Evolutionary conservation across 53 echinoderm and acorn worm genomes (phyloP).

Genomic region (Henricia sp.): DNA sequence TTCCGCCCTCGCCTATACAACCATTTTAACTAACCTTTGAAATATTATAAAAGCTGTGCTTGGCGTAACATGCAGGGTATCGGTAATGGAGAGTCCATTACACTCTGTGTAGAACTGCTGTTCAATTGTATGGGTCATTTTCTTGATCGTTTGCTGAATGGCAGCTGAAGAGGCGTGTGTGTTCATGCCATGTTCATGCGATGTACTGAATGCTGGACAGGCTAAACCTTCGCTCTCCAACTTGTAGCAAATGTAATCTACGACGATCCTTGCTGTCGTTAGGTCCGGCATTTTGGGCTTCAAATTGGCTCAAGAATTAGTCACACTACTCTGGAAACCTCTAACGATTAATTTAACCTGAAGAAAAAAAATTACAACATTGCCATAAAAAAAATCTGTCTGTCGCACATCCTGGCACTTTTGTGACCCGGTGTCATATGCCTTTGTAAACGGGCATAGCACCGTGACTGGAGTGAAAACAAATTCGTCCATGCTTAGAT

Average conservation of each 20-base stretch:
- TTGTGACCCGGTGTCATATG: too few relatives aligned
- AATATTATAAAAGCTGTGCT: background rate
- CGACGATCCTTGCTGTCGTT: constrained; percentile 57
- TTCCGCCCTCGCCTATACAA: too few relatives aligned
- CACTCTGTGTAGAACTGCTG: background rate
- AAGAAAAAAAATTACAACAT: too few relatives aligned
- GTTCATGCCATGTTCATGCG: background rate
- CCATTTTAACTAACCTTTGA: constrained; percentile 20
- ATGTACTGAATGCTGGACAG: background rate
- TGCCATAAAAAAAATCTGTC: too few relatives aligned
- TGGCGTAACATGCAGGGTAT: constrained; percentile 37
- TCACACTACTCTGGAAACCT: too few relatives aligned
- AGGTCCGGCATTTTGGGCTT: constrained; percentile 56
- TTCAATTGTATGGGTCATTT: constrained; percentile 19
- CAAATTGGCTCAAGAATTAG: too few relatives aligned
- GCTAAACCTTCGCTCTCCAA: constrained; percentile 13
- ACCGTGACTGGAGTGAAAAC: too few relatives aligned
- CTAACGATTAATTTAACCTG: too few relatives aligned
- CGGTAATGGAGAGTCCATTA: constrained; percentile 17
- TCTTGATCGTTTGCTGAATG: constrained; percentile 29
- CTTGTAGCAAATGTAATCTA: constrained; percentile 42
- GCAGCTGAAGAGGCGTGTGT: background rate
- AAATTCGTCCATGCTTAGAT: too few relatives aligned
- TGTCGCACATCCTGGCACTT: too few relatives aligned
- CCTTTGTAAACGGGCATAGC: too few relatives aligned